These are phyloP conservation scores for Drosophila pandora DNA, from an alignment of 1,140 invertebrate genomes.

Conservation along the genomic window DNA sequence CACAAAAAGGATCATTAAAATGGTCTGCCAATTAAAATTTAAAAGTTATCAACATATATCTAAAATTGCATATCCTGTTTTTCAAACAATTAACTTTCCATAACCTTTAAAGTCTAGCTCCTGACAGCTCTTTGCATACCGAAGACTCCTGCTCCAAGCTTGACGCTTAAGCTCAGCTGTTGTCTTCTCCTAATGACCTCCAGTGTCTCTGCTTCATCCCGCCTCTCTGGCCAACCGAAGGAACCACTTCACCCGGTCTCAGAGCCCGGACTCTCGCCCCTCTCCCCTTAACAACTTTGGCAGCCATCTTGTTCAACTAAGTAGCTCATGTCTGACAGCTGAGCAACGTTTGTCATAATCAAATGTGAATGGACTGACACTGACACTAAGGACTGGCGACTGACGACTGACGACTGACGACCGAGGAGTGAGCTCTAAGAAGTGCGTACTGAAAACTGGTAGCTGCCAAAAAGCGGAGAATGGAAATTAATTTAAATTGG, in stretches of 20 bases:
- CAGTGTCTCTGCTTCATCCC: conserved; percentile 1
- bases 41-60: not conserved
- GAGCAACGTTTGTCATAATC: conserved; percentile 81
- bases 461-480: conserved; percentile 61
- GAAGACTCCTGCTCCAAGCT: conserved; percentile 3
- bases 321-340: conserved; percentile 77
- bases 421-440: conserved; percentile 2
- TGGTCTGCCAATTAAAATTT: not conserved
- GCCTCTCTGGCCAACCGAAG: not conserved
- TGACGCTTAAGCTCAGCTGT: conserved; percentile 74
- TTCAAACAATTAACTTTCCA: not conserved
- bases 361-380: conserved; percentile 76
- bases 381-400: conserved; percentile 33
- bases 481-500: conserved; percentile 82
- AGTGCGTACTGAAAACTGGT: conserved; percentile 56
- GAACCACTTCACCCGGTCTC: conserved; percentile 34
- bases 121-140: not conserved
- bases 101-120: conserved; percentile 6
- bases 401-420: conserved; percentile 9
- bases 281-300: conserved; percentile 14
- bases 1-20: too few relatives aligned
- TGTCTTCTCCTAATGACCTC: conserved; percentile 67
- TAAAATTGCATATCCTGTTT: not conserved
- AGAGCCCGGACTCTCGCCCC: conserved; percentile 4
- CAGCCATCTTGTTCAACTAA: conserved; percentile 69